Percentiles rank a stretch among this genome's conserved stretches.
These are phyloP conservation scores for Temnothorax nylanderi DNA, from an alignment of 1,140 invertebrate genomes.

Conservation along the genomic window DNA sequence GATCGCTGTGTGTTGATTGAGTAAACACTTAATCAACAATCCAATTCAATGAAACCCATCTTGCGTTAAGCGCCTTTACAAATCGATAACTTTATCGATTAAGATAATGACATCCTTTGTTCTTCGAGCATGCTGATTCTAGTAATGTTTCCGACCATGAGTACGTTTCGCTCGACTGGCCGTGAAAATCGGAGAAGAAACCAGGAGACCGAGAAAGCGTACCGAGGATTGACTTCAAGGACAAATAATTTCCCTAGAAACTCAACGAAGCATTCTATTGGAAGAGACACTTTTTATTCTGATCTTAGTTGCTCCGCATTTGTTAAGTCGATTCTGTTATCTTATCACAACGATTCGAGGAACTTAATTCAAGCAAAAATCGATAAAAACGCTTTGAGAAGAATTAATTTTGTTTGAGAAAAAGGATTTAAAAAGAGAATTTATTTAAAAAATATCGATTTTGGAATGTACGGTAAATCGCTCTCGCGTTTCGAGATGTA, in stretches of 20 bases:
- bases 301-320: conserved; percentile 2
- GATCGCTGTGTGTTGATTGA: not conserved
- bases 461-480: not conserved
- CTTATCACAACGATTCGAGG: not conserved
- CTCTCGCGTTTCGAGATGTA: not conserved
- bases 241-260: conserved; percentile 47
- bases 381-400: not conserved
- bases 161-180: conserved; percentile 69
- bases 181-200: conserved; percentile 60
- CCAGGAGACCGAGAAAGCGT: conserved; percentile 54
- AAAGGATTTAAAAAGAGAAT: not conserved
- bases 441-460: not conserved
- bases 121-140: conserved; percentile 36
- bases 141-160: conserved; percentile 64
- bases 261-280: conserved; percentile 29
- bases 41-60: not conserved
- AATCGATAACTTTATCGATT: not conserved
- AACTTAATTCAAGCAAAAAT: not conserved
- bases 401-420: not conserved
- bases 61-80: not conserved
- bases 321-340: not conserved
- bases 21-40: not conserved
- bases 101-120: conserved; percentile 49
- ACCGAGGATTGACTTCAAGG: conserved; percentile 61
- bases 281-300: not conserved